Base-by-base conservation (phyloP, 2,113 vertebrate species). In the Xiphorhynchus elegans region DNA sequence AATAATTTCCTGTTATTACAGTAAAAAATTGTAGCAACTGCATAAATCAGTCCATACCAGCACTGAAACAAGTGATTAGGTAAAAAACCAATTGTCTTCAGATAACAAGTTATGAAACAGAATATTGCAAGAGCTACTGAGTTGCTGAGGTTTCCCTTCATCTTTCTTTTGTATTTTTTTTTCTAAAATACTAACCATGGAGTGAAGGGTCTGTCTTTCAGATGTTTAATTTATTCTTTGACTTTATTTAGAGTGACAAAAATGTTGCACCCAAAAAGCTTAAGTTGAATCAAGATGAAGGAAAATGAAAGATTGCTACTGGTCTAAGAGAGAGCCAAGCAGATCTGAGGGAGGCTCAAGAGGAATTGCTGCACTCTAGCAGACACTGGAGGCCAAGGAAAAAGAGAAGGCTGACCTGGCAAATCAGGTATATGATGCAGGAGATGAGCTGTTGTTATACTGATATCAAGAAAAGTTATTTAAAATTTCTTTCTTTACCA, bases 241-340 rank as follows among this genome's bases (percentile, higher is more conserved):
- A 50, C 55, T 88, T 94, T 91, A 11, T 90, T 94, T 93, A 99
- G 98, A 93, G 98, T 98, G 81, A 97, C 98, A 86, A 99, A 97
- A 98, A 98, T 33, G 98, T 99, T 58, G 98, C 98, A 76, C 98
- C 98, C 10, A 99, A 99, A 96, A 99, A 98, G 95, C 94, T 98
- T 47, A 99, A 99, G 89, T 95, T 99, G 70, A 97, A 97, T 52
- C 52, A 97, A 66, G 98, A 98, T 15, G 98, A 99, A 95, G 98
- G 94, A 52, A 96, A 99, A 94, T 96, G 98, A 70, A 98, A 90
- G n/a, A 90, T 98, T 75, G 99, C 98, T 42, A 98, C 98, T 11
- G 93, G 98, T 73, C 97, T 99, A 21, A 95, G 90, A 56, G 99
- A 98, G 94, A 99, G 99, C 90, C 98, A 99, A 94, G 98, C 98